Percentiles rank a stretch among this genome's conserved stretches.
Conservation (phyloP, 2,888 invertebrate genomes). For the Cinara cedri region DNA sequence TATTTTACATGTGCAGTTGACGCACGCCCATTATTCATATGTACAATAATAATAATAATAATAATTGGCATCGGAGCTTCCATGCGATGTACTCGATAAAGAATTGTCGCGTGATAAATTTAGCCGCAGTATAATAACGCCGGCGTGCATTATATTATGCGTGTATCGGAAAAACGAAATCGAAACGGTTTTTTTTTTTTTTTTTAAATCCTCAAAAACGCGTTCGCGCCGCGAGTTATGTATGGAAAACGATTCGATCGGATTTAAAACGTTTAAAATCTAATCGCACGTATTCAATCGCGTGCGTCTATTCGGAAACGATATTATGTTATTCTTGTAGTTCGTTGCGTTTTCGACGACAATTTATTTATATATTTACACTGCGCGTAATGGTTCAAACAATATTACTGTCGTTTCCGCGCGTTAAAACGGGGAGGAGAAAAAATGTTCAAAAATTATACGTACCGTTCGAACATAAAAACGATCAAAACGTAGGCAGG, state of each 20-base stretch:
- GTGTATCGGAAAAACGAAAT: not conserved
- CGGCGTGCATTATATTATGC: too few relatives aligned
- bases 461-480: too few relatives aligned
- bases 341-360: too few relatives aligned
- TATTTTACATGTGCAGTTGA: constrained; percentile 35
- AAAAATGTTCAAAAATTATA: too few relatives aligned
- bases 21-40: constrained; percentile 15
- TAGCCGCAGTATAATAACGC: too few relatives aligned
- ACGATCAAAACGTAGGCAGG: too few relatives aligned
- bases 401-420: too few relatives aligned
- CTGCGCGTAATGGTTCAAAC: too few relatives aligned
- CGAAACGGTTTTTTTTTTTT: not conserved
- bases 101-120: constrained; percentile 14
- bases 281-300: not conserved
- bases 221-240: not conserved
- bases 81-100: constrained; percentile 8
- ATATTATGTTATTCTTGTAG: not conserved
- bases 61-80: constrained; percentile 10
- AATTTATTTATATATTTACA: too few relatives aligned
- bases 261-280: not conserved
- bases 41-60: too few relatives aligned
- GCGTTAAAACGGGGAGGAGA: too few relatives aligned
- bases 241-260: not conserved
- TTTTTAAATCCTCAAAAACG: constrained; percentile 7
- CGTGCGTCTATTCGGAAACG: not conserved